phyloP scores from a whole-genome alignment of 1,140 invertebrate species.

The Melipona quadrifasciata region DNA sequence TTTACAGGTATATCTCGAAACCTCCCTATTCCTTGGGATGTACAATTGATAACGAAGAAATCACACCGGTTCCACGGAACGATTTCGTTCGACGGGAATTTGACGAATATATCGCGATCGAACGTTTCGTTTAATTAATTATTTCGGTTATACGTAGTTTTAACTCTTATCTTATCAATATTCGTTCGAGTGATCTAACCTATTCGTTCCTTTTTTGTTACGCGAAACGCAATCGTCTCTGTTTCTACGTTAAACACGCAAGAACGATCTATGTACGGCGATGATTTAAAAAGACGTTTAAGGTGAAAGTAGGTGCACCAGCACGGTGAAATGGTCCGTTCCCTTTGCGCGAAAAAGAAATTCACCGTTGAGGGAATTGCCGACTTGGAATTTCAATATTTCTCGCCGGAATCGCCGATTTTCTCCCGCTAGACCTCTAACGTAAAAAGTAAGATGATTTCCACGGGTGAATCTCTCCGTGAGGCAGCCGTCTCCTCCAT shows the following conservation, averaged over 20 bases:
- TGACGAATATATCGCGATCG: neutral
- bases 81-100: neutral
- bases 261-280: neutral
- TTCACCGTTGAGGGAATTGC: neutral
- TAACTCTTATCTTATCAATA: no score
- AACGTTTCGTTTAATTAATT: no score
- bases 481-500: conserved; percentile 9
- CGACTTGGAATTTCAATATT: conserved; percentile 14
- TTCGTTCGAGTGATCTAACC: no score
- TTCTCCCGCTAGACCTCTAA: neutral
- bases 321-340: neutral
- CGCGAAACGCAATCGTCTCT: no score
- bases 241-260: no score
- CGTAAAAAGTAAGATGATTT: conserved; percentile 44
- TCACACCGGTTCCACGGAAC: neutral
- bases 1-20: no score
- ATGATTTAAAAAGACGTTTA: neutral
- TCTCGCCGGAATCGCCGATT: neutral
- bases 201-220: no score
- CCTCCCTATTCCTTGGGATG: no score
- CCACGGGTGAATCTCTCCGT: conserved; percentile 19
- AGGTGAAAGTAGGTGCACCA: neutral
- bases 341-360: neutral
- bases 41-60: neutral
- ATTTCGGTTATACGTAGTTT: no score